A percentile compares a stretch with the other conserved stretches of the same genome.
These are phyloP conservation scores for Cheiracanthium punctorium DNA, from an alignment of 2,888 invertebrate genomes.

Conservation along the genomic window DNA sequence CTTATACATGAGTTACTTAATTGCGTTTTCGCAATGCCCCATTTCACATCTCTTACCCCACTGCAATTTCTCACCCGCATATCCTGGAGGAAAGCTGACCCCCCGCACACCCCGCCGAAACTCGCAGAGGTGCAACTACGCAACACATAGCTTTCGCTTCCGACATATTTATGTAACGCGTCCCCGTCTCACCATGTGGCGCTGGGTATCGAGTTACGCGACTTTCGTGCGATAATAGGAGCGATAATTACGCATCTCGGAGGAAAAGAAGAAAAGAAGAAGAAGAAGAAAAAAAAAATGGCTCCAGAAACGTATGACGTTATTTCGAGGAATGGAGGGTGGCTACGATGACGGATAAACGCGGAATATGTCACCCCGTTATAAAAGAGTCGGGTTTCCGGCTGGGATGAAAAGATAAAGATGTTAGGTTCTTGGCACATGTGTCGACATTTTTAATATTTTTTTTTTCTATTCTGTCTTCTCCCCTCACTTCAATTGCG, in stretches of 20 bases:
- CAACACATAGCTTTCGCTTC: conserved; percentile 58
- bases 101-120: too few relatives aligned
- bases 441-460: conserved; percentile 20
- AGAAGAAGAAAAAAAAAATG: neutral
- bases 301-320: conserved; percentile 7
- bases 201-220: conserved; percentile 39
- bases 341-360: conserved; percentile 33
- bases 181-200: conserved; percentile 57
- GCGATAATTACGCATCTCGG: conserved; percentile 37
- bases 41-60: neutral
- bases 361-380: conserved; percentile 27
- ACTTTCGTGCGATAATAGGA: conserved; percentile 31
- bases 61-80: neutral
- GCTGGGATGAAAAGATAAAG: conserved; percentile 38
- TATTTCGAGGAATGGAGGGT: conserved; percentile 33
- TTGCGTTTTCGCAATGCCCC: neutral
- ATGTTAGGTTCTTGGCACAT: conserved; percentile 24
- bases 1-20: too few relatives aligned
- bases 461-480: neutral
- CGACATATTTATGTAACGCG: conserved; percentile 63
- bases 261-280: neutral
- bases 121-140: conserved; percentile 28
- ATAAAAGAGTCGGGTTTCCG: conserved; percentile 51
- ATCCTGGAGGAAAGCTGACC: conserved; percentile 2
- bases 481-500: too few relatives aligned